Base-by-base conservation (phyloP, 2,113 vertebrate genomes). In the Microtus oregoni region DNA sequence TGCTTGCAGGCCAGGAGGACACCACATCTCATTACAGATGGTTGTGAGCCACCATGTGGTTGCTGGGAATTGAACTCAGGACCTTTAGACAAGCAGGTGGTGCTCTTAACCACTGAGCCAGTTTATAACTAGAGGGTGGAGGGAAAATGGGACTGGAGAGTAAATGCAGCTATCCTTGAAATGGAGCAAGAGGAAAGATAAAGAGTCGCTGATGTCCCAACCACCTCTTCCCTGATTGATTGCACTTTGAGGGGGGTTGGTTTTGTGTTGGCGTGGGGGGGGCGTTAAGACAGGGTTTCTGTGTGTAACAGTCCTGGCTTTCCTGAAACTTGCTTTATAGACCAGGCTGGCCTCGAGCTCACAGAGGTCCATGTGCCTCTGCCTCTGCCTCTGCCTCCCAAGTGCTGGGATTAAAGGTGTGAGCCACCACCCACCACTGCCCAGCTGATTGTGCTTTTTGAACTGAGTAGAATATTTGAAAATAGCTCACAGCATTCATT, bases 391-490 rank as follows among this genome's bases (percentile, higher is more conserved):
- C 13, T 32, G 67, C 55, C 55, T 55, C 55, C 55, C 55, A 55
- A 55, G 55, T 70, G 67, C 65, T 67, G 65, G 65, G 4, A 67
- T 13, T 30, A 67, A 67, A 67, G 12, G 65, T 13, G 28, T 67
- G 28, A 5, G 65, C 28, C 28, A 67, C 28, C 28, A 67, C 28
- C 28, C 12, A 32, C 28, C 28, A 67, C 28, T 30, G 12, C 65
- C 65, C 28, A 32, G 65, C 65, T 30, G 44, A 72, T 19, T 72
- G 38, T 52, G 86, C 38, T 44, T 87, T 78, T 81, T 93, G 70
- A 47, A 82, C 35, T 76, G 26, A 76, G 8, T 38, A 89, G 61
- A 91, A 83, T 35, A 58, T 83, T 92, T 91, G 88, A 91, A 95
- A 95, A 68, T 70, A 14, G 63, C 30, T 79, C 94, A 83, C 20